A percentile compares a stretch with the other conserved stretches of the same genome.
These are phyloP conservation scores for Orchesellides sinensis DNA, from an alignment of 2,888 invertebrate species.

Conservation along the genomic window DNA sequence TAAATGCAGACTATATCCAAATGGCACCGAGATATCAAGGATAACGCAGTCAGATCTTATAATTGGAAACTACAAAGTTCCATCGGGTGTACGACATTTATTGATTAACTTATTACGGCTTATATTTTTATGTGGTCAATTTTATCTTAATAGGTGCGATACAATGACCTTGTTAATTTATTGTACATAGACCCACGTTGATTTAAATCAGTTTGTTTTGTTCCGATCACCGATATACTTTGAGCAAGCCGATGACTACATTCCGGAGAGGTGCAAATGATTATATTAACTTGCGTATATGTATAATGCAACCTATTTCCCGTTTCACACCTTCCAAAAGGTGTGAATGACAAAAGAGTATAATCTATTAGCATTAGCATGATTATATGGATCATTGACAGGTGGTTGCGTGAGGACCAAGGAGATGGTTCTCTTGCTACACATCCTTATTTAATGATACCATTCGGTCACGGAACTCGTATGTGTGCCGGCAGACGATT, in stretches of 20 bases:
- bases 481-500: conserved; percentile 80
- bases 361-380: too few relatives aligned
- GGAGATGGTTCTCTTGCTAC: conserved; percentile 71
- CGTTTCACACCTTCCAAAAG: too few relatives aligned
- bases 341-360: too few relatives aligned
- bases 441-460: conserved; percentile 79
- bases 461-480: conserved; percentile 79
- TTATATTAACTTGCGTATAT: too few relatives aligned
- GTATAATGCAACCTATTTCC: too few relatives aligned
- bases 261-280: conserved; percentile 77
- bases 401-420: conserved; percentile 77
- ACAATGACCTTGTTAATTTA: neutral
- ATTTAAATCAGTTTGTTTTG: conserved; percentile 77
- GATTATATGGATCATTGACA: neutral
- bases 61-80: conserved; percentile 81
- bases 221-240: conserved; percentile 76
- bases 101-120: neutral
- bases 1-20: conserved; percentile 76
- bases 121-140: neutral
- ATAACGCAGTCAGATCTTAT: conserved; percentile 79
- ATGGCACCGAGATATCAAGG: conserved; percentile 76
- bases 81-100: conserved; percentile 74
- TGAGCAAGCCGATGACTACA: conserved; percentile 76
- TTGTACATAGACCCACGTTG: conserved; percentile 77
- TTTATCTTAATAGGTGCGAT: neutral